A percentile compares a stretch with the other conserved stretches of the same genome.
These are phyloP conservation scores for Marisa cornuarietis DNA, from an alignment of 1,140 invertebrate species.

Conservation along the genomic window DNA sequence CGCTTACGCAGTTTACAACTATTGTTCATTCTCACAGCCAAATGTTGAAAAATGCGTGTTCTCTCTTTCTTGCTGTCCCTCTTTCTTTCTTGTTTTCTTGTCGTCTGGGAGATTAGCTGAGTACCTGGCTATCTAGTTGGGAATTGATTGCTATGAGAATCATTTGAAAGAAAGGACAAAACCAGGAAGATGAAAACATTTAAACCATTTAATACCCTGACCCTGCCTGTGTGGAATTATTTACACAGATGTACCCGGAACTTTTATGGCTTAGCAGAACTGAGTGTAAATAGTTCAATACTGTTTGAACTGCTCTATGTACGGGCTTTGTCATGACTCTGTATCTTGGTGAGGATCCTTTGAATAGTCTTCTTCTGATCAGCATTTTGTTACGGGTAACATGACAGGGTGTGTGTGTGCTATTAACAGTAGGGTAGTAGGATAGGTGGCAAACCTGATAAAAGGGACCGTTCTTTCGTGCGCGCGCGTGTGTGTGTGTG, in stretches of 20 bases:
- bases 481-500: conserved; percentile 6
- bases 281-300: neutral
- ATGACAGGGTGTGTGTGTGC: neutral
- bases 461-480: neutral
- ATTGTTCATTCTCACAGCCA: too few species aligned
- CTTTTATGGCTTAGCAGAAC: neutral
- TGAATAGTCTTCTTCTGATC: neutral
- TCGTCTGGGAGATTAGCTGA: neutral
- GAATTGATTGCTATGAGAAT: neutral
- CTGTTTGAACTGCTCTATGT: neutral
- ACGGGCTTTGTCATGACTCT: neutral
- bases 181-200: neutral
- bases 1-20: too few species aligned
- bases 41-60: too few species aligned
- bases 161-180: neutral
- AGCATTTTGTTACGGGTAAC: too few species aligned
- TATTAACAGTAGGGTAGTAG: neutral
- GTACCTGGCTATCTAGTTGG: neutral
- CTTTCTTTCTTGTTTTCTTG: neutral
- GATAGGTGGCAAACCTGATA: neutral
- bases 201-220: neutral
- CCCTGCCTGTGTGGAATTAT: neutral
- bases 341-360: neutral
- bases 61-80: neutral
- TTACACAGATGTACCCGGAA: neutral